phyloP scores from a whole-genome alignment of 2,113 vertebrate species.

The Stomatorhinus ivindoensis region DNA sequence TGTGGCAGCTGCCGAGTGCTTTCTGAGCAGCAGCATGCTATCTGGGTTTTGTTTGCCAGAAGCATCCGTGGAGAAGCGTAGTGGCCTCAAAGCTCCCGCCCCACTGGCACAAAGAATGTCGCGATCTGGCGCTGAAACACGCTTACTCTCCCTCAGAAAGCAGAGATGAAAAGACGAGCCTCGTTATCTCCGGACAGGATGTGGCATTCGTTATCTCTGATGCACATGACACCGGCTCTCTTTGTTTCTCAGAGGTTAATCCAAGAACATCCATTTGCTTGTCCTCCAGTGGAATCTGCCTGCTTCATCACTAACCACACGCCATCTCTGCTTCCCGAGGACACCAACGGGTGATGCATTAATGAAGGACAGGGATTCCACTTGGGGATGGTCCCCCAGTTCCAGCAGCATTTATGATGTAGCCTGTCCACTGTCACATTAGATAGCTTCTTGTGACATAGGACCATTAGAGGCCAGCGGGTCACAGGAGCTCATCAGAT shows the following conservation, averaged over 20 bases:
- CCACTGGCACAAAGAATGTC: background rate
- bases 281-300: constrained; percentile 45
- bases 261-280: constrained; percentile 47
- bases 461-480: background rate
- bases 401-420: background rate
- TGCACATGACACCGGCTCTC: background rate
- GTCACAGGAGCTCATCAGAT: background rate
- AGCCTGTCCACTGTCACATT: background rate
- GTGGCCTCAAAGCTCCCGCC: background rate
- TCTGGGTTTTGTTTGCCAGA: background rate
- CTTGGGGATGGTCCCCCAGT: background rate
- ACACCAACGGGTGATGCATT: constrained; percentile 20
- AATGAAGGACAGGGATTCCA: background rate
- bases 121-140: background rate
- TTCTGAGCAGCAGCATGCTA: background rate
- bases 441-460: background rate
- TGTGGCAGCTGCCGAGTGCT: background rate
- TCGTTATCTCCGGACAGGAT: background rate
- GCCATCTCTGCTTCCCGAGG: constrained; percentile 40
- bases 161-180: background rate
- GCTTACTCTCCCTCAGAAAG: background rate
- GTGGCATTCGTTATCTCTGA: background rate
- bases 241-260: constrained; percentile 37
- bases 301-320: constrained; percentile 34
- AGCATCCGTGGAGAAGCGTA: background rate